phyloP scores from a whole-genome alignment of 1,140 invertebrate genomes.

The Drosophila chauvacae region DNA sequence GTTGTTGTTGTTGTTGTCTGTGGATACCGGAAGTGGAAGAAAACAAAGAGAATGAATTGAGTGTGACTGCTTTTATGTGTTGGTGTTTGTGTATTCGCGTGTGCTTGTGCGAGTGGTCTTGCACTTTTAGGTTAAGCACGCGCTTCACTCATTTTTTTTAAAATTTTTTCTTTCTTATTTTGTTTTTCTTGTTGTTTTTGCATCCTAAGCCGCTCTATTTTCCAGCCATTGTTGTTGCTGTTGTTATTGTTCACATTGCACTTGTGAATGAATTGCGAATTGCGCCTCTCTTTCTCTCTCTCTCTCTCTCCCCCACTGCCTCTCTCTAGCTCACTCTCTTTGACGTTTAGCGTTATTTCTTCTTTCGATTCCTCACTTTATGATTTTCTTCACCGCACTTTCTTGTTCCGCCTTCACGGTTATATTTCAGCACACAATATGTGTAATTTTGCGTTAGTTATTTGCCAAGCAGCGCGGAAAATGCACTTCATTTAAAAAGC shows the following conservation, averaged over 20 bases:
- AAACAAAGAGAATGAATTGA: slow-evolving; percentile 73
- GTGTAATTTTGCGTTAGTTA: slow-evolving; percentile 38
- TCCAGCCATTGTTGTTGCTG: slow-evolving; percentile 27
- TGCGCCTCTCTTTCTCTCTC: slow-evolving; percentile 21
- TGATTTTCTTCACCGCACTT: slow-evolving; percentile 15
- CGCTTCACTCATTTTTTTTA: slow-evolving; percentile 69
- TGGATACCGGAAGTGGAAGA: slow-evolving; percentile 61
- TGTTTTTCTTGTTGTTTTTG: slow-evolving; percentile 30
- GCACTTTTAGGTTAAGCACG: slow-evolving; percentile 80
- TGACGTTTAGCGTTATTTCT: background rate
- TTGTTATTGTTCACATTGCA: slow-evolving; percentile 52
- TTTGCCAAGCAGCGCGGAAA: slow-evolving; percentile 31
- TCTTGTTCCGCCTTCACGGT: slow-evolving; percentile 6
- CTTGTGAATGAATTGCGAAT: slow-evolving; percentile 75
- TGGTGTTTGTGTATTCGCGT: slow-evolving; percentile 30
- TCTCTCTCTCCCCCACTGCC: background rate
- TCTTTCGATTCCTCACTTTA: slow-evolving; percentile 10
- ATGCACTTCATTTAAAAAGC: slow-evolving; percentile 18
- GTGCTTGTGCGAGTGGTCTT: slow-evolving; percentile 45
- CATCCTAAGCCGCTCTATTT: slow-evolving; percentile 58
- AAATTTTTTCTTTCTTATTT: slow-evolving; percentile 18
- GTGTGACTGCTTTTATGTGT: slow-evolving; percentile 28
- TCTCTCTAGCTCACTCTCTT: slow-evolving; percentile 12
- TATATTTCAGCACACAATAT: slow-evolving; percentile 29
- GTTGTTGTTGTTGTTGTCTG: slow-evolving; percentile 49